These are phyloP conservation scores for Leptinotarsa haldemani DNA, from an alignment of 2,888 invertebrate genomes.

Conservation along the genomic window DNA sequence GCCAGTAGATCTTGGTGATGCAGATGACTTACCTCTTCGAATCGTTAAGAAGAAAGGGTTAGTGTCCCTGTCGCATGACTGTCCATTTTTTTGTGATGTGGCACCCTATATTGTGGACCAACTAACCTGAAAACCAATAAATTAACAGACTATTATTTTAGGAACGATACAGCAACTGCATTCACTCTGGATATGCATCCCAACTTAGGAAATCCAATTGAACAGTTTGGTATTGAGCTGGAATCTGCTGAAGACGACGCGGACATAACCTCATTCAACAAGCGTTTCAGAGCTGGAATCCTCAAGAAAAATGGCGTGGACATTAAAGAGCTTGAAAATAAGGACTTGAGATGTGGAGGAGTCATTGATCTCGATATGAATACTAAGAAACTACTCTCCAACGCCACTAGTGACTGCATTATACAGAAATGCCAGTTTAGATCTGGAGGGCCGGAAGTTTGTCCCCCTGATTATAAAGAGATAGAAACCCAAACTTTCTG, in stretches of 20 bases:
- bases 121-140: too few relatives aligned
- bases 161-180: constrained; percentile 53
- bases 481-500: constrained; percentile 84
- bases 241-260: constrained; percentile 80
- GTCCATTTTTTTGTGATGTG: background rate
- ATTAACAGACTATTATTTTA: constrained; percentile 37
- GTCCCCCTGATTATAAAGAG: constrained; percentile 83
- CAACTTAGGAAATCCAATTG: constrained; percentile 79
- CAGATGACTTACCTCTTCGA: constrained; percentile 71
- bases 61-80: constrained; percentile 12
- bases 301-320: constrained; percentile 77
- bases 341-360: constrained; percentile 81
- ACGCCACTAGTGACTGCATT: constrained; percentile 78
- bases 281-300: constrained; percentile 76
- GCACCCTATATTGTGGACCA: too few relatives aligned
- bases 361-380: constrained; percentile 77
- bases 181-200: constrained; percentile 74
- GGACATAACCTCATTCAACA: constrained; percentile 78
- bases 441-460: constrained; percentile 80
- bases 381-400: constrained; percentile 70
- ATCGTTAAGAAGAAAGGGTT: constrained; percentile 61
- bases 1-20: constrained; percentile 66
- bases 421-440: constrained; percentile 82
- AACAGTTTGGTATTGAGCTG: constrained; percentile 81
- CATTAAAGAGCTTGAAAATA: constrained; percentile 78